phyloP scores from a whole-genome alignment of 2,113 vertebrate genomes.

The Calcarius ornatus region DNA sequence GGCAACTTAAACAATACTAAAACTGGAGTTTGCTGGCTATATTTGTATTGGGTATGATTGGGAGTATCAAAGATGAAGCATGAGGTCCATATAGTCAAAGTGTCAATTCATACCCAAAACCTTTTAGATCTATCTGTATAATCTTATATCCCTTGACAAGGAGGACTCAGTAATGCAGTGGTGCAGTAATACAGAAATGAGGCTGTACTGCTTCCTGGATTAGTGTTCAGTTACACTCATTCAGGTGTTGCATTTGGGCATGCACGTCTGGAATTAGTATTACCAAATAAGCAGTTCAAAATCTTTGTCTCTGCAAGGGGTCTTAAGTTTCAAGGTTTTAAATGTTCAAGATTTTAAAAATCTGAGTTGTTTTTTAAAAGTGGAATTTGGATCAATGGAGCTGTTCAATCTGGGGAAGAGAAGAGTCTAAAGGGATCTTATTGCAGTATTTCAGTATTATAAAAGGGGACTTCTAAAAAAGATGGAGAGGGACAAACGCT shows the following conservation, averaged over 20 bases:
- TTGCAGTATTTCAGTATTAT: background rate
- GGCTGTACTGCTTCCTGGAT: background rate
- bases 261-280: background rate
- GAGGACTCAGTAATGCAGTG: background rate
- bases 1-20: background rate
- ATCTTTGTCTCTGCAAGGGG: background rate
- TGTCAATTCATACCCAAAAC: background rate
- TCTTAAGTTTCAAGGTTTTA: no score
- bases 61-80: background rate
- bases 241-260: background rate
- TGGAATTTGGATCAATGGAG: background rate
- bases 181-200: background rate
- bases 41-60: background rate
- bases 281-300: background rate
- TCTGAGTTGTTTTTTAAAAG: background rate
- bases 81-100: background rate
- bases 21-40: background rate
- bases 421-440: background rate
- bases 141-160: background rate
- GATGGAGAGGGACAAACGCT: background rate
- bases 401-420: background rate
- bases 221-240: background rate
- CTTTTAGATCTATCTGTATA: background rate
- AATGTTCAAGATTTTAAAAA: background rate
- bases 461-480: background rate